Conservation (phyloP, 2,113 vertebrate genomes). For the Myotis davidii region DNA sequence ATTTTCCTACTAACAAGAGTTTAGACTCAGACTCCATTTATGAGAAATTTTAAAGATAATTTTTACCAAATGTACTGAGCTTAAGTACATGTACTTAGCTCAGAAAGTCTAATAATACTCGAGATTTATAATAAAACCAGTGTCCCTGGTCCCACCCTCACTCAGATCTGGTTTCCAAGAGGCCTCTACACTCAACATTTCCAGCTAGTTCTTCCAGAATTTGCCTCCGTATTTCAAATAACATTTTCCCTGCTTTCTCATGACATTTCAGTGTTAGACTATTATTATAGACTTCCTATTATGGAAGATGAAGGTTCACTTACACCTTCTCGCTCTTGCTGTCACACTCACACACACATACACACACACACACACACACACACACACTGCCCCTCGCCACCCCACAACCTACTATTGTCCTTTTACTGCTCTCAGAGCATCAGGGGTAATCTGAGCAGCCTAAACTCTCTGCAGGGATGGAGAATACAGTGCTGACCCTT, state of each 20-base stretch:
- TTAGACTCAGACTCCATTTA: background rate
- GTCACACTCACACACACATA: background rate
- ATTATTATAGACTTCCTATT: background rate
- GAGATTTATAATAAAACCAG: slow-evolving; percentile 10
- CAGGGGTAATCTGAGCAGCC: background rate
- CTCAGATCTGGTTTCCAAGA: background rate
- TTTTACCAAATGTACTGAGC: slow-evolving; percentile 36
- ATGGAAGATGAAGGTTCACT: background rate
- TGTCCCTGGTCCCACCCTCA: background rate
- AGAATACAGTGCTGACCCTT: background rate
- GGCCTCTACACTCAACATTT: background rate
- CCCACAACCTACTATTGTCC: too few relatives aligned
- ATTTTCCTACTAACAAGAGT: background rate
- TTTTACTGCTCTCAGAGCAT: background rate
- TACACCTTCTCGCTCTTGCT: background rate
- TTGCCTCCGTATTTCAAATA: background rate
- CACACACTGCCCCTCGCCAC: background rate
- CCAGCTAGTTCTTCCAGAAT: background rate
- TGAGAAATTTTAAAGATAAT: background rate
- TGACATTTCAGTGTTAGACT: background rate
- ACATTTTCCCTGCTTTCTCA: background rate
- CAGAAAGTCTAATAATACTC: background rate
- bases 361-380: background rate
- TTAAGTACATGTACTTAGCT: background rate
- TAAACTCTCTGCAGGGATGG: background rate